Evolutionary conservation across 2,113 vertebrate genomes (phyloP), one percentile per base, ranked within the genome.

Genomic region (Cromileptes altivelis): DNA sequence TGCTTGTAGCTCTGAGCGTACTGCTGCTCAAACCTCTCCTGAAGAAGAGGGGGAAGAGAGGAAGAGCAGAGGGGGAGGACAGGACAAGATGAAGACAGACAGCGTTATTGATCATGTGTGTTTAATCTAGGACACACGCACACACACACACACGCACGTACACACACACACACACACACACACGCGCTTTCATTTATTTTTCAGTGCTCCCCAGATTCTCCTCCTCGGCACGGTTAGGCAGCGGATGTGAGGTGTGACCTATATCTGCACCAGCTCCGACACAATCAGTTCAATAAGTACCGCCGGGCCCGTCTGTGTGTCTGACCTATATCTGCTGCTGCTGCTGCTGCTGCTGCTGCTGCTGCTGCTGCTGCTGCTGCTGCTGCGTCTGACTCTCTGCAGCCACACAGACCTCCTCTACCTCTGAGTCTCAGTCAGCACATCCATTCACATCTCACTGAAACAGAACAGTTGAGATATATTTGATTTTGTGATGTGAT

Each of bases 1-100:
- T 99, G 98, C 94, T 99, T 99, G 94, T 99, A 99, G 94, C 97
- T 99, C 93, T 99, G 98, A 27, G 97, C 91, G 25, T 98, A 97
- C 37, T 99, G 98, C 74, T 97, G 97, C 91, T 99, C 98, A 86
- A 99, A 92, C 80, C 97, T 98, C 88, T 99, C 98, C 98, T 99
- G 87, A 6, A 70, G 19, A 40, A 11, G 63, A 47, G 17, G 33
- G 47, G 30, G 42, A 68, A 15, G 65, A 52, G 9, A 8, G 47
- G 47, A 27, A 13, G 27, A 37, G 23, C 3, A 15, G 18, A 9
- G 14, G 47, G 47, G 30, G 5, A 47, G 27, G 45, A 10, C 7
- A 10, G 15, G 42, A 18, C 25, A 25, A 27, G 23, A 50, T 5
- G 5, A 30, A 6, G 25, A 30, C 17, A 19, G 21, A 21, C 56